phyloP scores from a whole-genome alignment of 2,113 vertebrate species.

The Narcine bancroftii region DNA sequence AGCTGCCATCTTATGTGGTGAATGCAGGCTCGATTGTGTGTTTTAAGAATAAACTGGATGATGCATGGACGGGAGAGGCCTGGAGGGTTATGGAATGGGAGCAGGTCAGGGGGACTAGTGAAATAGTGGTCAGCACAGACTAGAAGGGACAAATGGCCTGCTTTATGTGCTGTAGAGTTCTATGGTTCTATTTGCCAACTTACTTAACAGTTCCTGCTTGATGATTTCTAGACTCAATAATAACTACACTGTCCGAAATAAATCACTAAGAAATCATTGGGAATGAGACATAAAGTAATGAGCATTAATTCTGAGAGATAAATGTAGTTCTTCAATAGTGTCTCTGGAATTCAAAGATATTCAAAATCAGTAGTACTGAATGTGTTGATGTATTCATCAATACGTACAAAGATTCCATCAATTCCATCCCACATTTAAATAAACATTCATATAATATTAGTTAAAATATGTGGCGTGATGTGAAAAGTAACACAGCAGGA shows the following conservation, averaged over 20 bases:
- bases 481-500: not conserved
- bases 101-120: too few relatives aligned
- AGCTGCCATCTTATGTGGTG: too few relatives aligned
- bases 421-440: not conserved
- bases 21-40: too few relatives aligned
- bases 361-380: not conserved
- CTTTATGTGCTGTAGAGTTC: too few relatives aligned
- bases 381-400: not conserved
- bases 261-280: not conserved
- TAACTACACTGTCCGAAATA: not conserved
- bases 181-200: too few relatives aligned
- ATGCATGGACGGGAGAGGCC: too few relatives aligned
- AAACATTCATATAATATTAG: not conserved
- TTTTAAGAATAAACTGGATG: too few relatives aligned
- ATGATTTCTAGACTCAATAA: too few relatives aligned
- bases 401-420: not conserved
- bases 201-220: not conserved
- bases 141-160: too few relatives aligned
- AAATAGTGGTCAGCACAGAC: too few relatives aligned
- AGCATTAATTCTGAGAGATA: too few relatives aligned
- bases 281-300: not conserved
- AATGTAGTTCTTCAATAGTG: not conserved
- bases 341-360: not conserved
- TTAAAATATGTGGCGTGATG: not conserved
- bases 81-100: too few relatives aligned